phyloP scores from a whole-genome alignment of 1,140 invertebrate species.

The Drosophila lacteicornis region DNA sequence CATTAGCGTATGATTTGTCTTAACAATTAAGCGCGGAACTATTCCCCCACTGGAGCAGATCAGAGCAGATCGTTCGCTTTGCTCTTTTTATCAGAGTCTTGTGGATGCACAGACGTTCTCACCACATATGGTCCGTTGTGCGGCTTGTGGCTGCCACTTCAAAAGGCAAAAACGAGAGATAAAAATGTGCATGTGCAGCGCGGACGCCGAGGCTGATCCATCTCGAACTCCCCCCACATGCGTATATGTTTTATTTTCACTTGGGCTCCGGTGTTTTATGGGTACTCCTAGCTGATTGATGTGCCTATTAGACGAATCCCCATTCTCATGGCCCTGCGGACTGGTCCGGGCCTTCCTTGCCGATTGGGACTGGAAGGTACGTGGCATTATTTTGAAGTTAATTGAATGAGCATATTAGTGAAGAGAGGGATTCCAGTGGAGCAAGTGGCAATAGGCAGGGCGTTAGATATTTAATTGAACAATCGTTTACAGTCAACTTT shows the following conservation, averaged over 20 bases:
- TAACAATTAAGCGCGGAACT: conserved; percentile 74
- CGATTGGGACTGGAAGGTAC: conserved; percentile 20
- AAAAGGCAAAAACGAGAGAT: conserved; percentile 56
- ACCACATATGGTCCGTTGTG: conserved; percentile 32
- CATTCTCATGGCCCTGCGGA: conserved; percentile 34
- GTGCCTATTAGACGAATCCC: conserved; percentile 75
- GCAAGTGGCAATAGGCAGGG: conserved; percentile 42
- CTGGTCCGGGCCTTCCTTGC: background rate
- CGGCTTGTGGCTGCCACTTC: conserved; percentile 68
- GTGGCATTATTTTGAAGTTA: conserved; percentile 71
- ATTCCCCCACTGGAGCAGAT: conserved; percentile 9
- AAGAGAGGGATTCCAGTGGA: background rate
- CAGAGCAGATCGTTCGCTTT: background rate
- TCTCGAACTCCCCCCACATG: background rate
- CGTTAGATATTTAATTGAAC: conserved; percentile 57
- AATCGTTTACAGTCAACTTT: conserved; percentile 62
- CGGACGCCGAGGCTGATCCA: conserved; percentile 18
- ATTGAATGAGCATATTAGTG: conserved; percentile 53
- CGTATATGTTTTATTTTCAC: conserved; percentile 71
- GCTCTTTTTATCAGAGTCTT: conserved; percentile 59
- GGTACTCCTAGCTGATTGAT: conserved; percentile 73
- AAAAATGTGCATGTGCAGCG: conserved; percentile 56
- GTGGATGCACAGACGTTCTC: conserved; percentile 33
- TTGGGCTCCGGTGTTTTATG: conserved; percentile 71
- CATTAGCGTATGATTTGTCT: conserved; percentile 84